A percentile compares a stretch with the other conserved stretches of the same genome.
Evolutionary conservation across 2,888 invertebrate species (phyloP).

Genomic region (Ctena decussata): DNA sequence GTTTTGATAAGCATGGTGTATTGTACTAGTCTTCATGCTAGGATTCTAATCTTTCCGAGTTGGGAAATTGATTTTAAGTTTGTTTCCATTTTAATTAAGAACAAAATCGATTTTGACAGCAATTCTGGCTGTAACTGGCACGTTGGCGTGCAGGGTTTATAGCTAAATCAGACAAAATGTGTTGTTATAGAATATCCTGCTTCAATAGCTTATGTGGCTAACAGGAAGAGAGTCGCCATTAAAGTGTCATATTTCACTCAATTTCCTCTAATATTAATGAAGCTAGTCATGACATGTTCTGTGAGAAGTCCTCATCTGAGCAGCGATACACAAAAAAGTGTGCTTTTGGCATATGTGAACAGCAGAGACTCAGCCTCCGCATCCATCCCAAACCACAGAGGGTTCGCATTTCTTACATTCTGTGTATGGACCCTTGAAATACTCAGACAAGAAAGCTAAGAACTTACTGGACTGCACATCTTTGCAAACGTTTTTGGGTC

Average conservation of each 20-base stretch:
- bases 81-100: slow-evolving; percentile 10
- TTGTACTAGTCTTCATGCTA: neutral
- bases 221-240: neutral
- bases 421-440: too few species aligned
- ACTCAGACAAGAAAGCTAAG: too few species aligned
- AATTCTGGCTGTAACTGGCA: neutral
- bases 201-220: neutral
- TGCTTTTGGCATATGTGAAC: too few species aligned
- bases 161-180: neutral
- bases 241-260: neutral
- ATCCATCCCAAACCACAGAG: too few species aligned
- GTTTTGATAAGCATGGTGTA: too few species aligned
- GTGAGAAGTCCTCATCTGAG: too few species aligned
- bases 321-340: too few species aligned
- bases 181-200: neutral
- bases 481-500: too few species aligned
- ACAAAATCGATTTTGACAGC: neutral
- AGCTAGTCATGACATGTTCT: neutral
- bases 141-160: neutral
- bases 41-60: neutral
- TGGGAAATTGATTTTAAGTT: slow-evolving; percentile 4
- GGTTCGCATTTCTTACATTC: too few species aligned
- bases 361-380: too few species aligned
- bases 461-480: too few species aligned
- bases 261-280: neutral